Percentiles rank a stretch among this genome's conserved stretches.
phyloP scores from a whole-genome alignment of 2,797 vertebrate species.

The Avahi laniger region DNA sequence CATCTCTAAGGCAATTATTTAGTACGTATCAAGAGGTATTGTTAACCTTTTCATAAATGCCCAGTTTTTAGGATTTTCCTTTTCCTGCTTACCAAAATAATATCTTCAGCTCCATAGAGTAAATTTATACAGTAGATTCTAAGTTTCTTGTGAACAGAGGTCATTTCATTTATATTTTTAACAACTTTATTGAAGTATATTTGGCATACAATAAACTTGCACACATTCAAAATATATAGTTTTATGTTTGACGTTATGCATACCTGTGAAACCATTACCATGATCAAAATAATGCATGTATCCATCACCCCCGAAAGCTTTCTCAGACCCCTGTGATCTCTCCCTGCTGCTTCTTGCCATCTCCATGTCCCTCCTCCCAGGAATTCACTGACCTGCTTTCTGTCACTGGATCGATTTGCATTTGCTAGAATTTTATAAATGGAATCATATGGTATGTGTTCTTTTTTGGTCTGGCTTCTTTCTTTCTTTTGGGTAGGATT shows the following conservation, averaged over 20 bases:
- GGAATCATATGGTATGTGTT: not conserved
- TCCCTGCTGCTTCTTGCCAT: not conserved
- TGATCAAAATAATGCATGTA: not conserved
- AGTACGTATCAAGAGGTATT: not conserved
- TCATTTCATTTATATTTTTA: constrained; percentile 34
- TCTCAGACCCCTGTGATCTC: not conserved
- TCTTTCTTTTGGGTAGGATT: not conserved
- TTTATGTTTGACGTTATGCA: not conserved
- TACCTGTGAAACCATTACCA: not conserved
- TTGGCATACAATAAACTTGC: not conserved
- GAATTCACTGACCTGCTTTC: constrained; percentile 14
- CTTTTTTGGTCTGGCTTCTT: not conserved
- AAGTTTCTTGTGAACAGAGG: not conserved
- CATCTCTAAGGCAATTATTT: not conserved
- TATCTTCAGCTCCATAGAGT: not conserved
- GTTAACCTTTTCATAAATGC: not conserved
- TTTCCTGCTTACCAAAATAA: not conserved
- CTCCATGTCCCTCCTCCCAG: not conserved
- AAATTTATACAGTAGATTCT: not conserved
- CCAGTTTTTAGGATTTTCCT: constrained; percentile 37
- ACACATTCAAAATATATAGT: not conserved
- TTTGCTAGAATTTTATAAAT: constrained; percentile 7
- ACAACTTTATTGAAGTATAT: constrained; percentile 1
- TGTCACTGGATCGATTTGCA: not conserved
- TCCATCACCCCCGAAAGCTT: not conserved